Base-by-base conservation (phyloP, 2,888 invertebrate species). In the Drosophila vallismaia region DNA sequence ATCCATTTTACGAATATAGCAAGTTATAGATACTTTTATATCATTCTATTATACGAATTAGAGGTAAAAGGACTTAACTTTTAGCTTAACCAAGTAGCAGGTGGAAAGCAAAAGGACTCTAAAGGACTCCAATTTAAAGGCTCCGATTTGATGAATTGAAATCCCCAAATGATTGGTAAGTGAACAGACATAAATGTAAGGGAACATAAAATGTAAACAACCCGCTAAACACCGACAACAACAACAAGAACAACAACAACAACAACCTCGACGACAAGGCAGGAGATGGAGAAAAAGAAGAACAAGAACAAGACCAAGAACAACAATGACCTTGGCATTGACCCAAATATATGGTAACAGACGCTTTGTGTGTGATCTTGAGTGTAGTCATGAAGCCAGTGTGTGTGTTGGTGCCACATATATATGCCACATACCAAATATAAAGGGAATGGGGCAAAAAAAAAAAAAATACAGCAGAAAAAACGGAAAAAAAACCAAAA, bases 291-390 rank as follows among this genome's bases (percentile, higher is more conserved):
- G 59, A 44, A 50, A 64, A 56, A 70, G 19, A 19, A 19, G 19
- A 19, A 19, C 19, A 19, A 19, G 19, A 53, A 52, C 45, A 45
- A 33, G 62, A 68, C 57, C 62, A 75, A 68, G 54, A 70, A 70
- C 59, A 74, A 57, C 73, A 73, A 66, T 71, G 73, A 76, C 76
- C 72, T 75, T 75, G 75, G 69, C 75, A 75, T 75, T 75, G 75
- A 75, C 75, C 75, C 76, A 75, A 75, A 75, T 75, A 75, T 56
- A 72, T 67, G 75, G 64, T 66, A 67, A 71, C 74, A 82, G 71
- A 71, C 80, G 77, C 83, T 77, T 64, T 74, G 77, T 77, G 71
- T 76, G 74, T 67, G 74, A 86, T 81, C 81, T 86, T 79, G 66
- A 82, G 83, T 69, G 64, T 79, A 71, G 70, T 53, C 50, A 63